phyloP scores from a whole-genome alignment of 2,113 vertebrate genomes.

The Paedocypris sp. region DNA sequence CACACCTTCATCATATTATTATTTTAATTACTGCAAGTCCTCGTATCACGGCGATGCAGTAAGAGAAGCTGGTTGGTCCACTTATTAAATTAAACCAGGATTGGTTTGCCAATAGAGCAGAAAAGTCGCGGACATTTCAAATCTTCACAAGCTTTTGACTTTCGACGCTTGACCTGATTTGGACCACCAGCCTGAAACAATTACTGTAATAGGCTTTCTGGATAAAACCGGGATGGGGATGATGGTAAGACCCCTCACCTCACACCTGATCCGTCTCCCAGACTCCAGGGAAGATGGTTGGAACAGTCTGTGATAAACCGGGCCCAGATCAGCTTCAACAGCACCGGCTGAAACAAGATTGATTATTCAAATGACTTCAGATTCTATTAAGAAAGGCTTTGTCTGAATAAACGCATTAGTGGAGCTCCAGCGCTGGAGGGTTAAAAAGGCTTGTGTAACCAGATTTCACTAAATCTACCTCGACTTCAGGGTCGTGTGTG shows the following conservation, averaged over 20 bases:
- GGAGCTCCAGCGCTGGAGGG: neutral
- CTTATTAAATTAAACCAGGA: no score
- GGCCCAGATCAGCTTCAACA: neutral
- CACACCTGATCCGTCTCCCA: neutral
- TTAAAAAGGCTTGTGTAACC: constrained; percentile 12
- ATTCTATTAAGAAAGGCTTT: constrained; percentile 17
- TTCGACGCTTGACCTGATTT: no score
- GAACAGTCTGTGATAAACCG: neutral
- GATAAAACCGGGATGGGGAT: neutral
- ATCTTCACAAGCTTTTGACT: no score
- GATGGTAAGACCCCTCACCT: neutral
- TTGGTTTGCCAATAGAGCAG: no score
- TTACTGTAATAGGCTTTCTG: neutral
- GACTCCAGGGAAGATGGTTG: neutral
- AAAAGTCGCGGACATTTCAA: no score
- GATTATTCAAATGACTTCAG: constrained; percentile 25
- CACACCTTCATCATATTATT: no score
- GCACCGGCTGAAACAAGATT: constrained; percentile 8
- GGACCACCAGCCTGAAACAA: neutral
- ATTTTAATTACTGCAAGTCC: no score
- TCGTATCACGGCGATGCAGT: no score
- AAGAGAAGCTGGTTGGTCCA: no score
- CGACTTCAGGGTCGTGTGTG: neutral
- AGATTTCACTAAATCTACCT: constrained; percentile 9
- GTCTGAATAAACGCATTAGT: constrained; percentile 4